Conservation (phyloP, 2,888 invertebrate genomes). For the Drosophila putrida region DNA sequence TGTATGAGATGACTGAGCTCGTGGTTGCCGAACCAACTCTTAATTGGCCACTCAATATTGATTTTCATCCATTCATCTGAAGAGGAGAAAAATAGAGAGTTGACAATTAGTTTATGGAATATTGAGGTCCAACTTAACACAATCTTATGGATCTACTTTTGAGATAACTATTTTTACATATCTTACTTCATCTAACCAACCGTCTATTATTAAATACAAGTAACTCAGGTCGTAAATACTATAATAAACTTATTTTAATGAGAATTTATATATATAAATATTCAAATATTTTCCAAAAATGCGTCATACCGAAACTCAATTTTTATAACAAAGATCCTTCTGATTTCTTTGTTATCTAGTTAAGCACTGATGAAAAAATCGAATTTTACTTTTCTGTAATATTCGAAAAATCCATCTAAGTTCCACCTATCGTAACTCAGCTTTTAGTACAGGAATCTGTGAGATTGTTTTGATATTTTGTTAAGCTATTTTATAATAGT, state of each 20-base stretch:
- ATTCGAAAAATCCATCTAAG: not conserved
- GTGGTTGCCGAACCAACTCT: conserved; percentile 91
- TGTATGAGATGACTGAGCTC: conserved; percentile 90
- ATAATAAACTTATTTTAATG: no score
- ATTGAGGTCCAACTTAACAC: not conserved
- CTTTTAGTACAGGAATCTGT: not conserved
- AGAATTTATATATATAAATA: no score
- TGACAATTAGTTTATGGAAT: not conserved
- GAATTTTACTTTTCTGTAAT: no score
- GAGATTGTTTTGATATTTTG: not conserved
- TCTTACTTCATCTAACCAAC: not conserved
- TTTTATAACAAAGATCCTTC: not conserved
- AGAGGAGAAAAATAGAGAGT: not conserved
- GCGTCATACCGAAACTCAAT: no score
- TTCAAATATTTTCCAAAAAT: no score
- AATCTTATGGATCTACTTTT: not conserved
- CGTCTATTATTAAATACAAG: no score
- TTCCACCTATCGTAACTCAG: not conserved
- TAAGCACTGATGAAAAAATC: not conserved
- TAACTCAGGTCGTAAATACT: no score
- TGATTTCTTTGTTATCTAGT: not conserved
- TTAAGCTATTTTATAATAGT: not conserved
- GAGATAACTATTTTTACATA: not conserved
- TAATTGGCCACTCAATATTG: conserved; percentile 91
- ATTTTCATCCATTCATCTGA: conserved; percentile 93